Evolutionary conservation across 2,888 invertebrate genomes (phyloP), one percentile per base, ranked within the genome.

Genomic region (Trisateles emortualis): DNA sequence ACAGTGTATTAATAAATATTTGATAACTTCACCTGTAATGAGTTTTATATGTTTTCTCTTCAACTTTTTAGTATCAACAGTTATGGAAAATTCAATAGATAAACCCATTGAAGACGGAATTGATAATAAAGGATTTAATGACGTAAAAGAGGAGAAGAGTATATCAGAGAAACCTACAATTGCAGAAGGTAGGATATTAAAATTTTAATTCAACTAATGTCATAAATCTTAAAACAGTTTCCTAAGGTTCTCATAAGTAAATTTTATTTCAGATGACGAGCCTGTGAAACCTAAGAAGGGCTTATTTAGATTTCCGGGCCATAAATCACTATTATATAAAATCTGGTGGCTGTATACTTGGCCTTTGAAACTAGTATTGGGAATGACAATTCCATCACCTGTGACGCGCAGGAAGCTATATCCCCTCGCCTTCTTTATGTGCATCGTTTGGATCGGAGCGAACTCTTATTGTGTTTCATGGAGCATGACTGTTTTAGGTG

Each of bases 391-490:
- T 46, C 98, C 98, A 0, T 96, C 97, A 74, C 95, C 95, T 0
- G 84, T 93, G 42, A 92, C 87, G 3, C 89, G 94, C 73, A 93
- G 94, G 14, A 94, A 87, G 43, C 86, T 95, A 60, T 98, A 96
- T 79, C 96, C 97, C 0, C 33, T 96, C 0, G 95, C 97, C 0
- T 98, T 99, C 80, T 62, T 97, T 11, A 96, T 98, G 95, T 98
- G 98, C 78, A 95, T 98, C 19, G 82, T 97, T 1, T 97, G 97
- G 95, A 97, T 99, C 60, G 98, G 97, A 1, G 83, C 92, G 0
- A 95, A 97, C 63, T 97, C 98, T 0, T 99, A 98, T 79, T 73
- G 97, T 47, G 96, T 98, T 19, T 96, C 98, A 0, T 99, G 99
- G 98, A 97, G 98, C 95, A 96, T 98, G 82, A 95, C 97, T 24